These are phyloP conservation scores for Volucella bombylans DNA, from an alignment of 2,888 invertebrate genomes.

Conservation along the genomic window DNA sequence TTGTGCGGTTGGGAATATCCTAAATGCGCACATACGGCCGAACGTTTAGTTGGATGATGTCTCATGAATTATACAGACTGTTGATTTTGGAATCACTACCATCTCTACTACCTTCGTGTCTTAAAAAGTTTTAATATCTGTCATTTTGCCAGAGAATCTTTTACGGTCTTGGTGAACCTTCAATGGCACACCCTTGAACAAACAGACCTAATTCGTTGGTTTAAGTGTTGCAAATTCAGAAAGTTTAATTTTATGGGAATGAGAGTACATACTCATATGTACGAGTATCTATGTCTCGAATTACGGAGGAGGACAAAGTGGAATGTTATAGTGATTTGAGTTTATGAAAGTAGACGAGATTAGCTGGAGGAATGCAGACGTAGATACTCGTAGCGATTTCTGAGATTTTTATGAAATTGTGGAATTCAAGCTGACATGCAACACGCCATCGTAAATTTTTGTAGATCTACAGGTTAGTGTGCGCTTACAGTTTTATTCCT, in stretches of 20 bases:
- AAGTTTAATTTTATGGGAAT: slow-evolving; percentile 29
- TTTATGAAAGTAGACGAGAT: slow-evolving; percentile 3
- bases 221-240: slow-evolving; percentile 17
- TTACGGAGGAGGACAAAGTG: too few species aligned
- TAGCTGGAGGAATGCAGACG: neutral
- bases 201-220: neutral
- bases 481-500: slow-evolving; percentile 14
- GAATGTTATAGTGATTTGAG: slow-evolving; percentile 13
- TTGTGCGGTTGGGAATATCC: slow-evolving; percentile 29
- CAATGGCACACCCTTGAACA: neutral
- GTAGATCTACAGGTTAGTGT: slow-evolving; percentile 20
- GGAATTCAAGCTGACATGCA: slow-evolving; percentile 40
- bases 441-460: slow-evolving; percentile 50
- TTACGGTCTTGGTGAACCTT: neutral
- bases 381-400: neutral
- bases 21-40: slow-evolving; percentile 33
- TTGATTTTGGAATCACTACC: slow-evolving; percentile 12
- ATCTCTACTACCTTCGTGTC: slow-evolving; percentile 15
- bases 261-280: neutral
- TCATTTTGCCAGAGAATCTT: neutral
- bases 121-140: neutral
- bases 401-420: neutral
- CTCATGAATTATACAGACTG: too few species aligned
- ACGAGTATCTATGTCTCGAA: neutral
- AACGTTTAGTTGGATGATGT: slow-evolving; percentile 7